A percentile compares a stretch with the other conserved stretches of the same genome.
These are phyloP conservation scores for Phragmatobia fuliginosa DNA, from an alignment of 2,888 invertebrate species.

Conservation along the genomic window DNA sequence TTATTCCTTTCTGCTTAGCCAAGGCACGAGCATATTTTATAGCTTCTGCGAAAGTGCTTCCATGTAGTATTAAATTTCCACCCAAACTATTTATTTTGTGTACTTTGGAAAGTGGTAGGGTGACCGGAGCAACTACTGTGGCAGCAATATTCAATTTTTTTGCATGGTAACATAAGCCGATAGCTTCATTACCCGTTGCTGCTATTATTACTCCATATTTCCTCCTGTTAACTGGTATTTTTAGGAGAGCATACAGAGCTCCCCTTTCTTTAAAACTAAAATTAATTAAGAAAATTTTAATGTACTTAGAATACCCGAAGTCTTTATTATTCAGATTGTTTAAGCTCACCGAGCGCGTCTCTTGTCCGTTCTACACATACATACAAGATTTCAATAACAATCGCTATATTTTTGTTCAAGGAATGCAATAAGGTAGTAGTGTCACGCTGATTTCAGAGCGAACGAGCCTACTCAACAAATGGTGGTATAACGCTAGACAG, in stretches of 20 bases:
- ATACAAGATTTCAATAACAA: not conserved
- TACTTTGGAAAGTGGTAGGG: constrained; percentile 89
- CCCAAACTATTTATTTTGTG: constrained; percentile 88
- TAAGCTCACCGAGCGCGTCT: not conserved
- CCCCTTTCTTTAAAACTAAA: constrained; percentile 91
- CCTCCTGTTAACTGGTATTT: constrained; percentile 86
- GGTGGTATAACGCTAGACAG: too few species aligned
- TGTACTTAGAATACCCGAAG: not conserved
- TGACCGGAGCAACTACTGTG: constrained; percentile 89
- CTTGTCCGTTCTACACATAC: too few species aligned
- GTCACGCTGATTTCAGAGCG: too few species aligned
- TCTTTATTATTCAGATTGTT: not conserved
- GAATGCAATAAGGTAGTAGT: too few species aligned
- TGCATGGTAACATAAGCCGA: constrained; percentile 89
- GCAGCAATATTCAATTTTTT: constrained; percentile 86
- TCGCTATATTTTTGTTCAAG: not conserved
- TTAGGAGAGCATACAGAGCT: constrained; percentile 87
- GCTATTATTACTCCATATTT: constrained; percentile 89
- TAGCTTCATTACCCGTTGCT: constrained; percentile 90
- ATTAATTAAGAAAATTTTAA: too few species aligned
- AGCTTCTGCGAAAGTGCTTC: constrained; percentile 87
- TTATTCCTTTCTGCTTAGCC: constrained; percentile 86
- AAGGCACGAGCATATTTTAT: constrained; percentile 87
- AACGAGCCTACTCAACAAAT: too few species aligned
- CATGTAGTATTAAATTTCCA: constrained; percentile 89